phyloP scores from a whole-genome alignment of 2,888 invertebrate species.

The Drosophila emarginata region DNA sequence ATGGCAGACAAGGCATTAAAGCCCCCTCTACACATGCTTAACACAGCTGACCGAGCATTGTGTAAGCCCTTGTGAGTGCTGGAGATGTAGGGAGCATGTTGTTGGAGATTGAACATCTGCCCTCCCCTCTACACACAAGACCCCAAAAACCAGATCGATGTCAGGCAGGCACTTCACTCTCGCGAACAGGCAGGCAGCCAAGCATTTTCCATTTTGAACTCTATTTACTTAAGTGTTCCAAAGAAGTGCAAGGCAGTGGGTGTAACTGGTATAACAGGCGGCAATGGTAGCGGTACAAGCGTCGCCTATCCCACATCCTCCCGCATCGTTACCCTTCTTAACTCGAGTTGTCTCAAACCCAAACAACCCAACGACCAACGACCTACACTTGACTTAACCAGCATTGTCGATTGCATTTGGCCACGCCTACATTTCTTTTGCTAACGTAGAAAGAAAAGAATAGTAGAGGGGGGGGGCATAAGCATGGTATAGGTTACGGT shows the following conservation, averaged over 20 bases:
- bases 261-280: not conserved
- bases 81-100: not conserved
- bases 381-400: conserved; percentile 80
- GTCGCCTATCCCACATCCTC: conserved; percentile 5
- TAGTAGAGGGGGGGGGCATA: not conserved
- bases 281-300: not conserved
- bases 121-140: not conserved
- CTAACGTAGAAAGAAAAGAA: not conserved
- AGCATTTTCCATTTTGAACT: conserved; percentile 66
- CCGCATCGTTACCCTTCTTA: not conserved
- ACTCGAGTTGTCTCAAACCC: conserved; percentile 51
- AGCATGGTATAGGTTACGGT: not conserved
- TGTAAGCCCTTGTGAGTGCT: conserved; percentile 54
- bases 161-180: conserved; percentile 66
- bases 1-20: conserved; percentile 68
- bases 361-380: conserved; percentile 58
- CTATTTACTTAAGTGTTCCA: conserved; percentile 75
- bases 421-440: conserved; percentile 60
- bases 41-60: conserved; percentile 61
- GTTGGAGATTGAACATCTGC: not conserved
- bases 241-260: conserved; percentile 36
- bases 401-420: conserved; percentile 75
- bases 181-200: conserved; percentile 51
- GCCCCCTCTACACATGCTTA: conserved; percentile 35
- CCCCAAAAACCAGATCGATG: conserved; percentile 60